Evolutionary conservation across 2,113 vertebrate genomes (phyloP).

Genomic region (Ursus arctos): DNA sequence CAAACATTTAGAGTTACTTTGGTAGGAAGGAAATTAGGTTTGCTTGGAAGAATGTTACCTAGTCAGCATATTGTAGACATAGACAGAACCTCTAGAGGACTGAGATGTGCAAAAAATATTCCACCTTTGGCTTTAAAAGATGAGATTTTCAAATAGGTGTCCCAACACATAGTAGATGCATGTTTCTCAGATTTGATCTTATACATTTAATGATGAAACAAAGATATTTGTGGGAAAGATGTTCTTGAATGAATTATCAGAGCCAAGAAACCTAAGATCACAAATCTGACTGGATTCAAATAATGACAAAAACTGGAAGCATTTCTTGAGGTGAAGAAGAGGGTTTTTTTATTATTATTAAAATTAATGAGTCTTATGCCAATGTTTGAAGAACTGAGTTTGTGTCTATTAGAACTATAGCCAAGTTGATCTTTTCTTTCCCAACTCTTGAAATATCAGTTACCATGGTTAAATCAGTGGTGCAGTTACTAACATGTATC

Average conservation of each 20-base stretch:
- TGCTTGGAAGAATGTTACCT: conserved; percentile 76
- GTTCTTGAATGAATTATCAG: conserved; percentile 58
- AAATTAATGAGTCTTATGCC: conserved; percentile 46
- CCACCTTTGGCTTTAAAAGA: conserved; percentile 82
- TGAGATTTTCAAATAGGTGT: conserved; percentile 78
- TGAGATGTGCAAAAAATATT: conserved; percentile 75
- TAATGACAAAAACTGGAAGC: conserved; percentile 36
- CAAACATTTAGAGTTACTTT: conserved; percentile 81
- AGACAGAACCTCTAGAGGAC: conserved; percentile 66
- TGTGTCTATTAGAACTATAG: not conserved
- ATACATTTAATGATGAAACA: conserved; percentile 78
- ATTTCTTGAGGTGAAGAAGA: conserved; percentile 60
- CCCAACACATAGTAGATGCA: conserved; percentile 78
- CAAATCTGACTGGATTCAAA: conserved; percentile 20
- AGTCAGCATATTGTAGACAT: conserved; percentile 70
- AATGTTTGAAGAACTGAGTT: not conserved
- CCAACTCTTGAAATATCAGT: not conserved
- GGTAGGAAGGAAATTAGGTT: conserved; percentile 84
- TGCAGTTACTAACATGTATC: not conserved
- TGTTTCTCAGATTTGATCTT: conserved; percentile 58
- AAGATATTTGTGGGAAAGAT: conserved; percentile 60
- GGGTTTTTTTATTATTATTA: not conserved
- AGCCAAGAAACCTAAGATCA: conserved; percentile 59
- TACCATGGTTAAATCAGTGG: not conserved
- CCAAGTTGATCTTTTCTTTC: not conserved